phyloP scores from a whole-genome alignment of 2,113 vertebrate genomes.

The Pteronura brasiliensis region DNA sequence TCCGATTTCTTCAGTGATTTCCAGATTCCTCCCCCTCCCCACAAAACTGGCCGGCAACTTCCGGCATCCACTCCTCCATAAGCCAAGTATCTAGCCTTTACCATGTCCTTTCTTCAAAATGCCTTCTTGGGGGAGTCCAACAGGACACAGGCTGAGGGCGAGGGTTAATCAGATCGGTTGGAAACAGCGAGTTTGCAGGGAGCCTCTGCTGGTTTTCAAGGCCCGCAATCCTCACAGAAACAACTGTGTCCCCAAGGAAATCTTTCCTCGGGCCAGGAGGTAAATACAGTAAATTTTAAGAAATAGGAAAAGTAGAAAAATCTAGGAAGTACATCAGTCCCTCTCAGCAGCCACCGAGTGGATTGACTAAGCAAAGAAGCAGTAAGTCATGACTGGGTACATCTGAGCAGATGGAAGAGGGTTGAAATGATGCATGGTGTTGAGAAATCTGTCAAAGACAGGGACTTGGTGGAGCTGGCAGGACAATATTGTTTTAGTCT shows the following conservation, averaged over 20 bases:
- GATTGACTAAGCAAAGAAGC: not conserved
- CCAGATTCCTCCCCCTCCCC: not conserved
- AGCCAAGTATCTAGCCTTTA: not conserved
- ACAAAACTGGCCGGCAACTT: not conserved
- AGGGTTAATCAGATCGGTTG: not conserved
- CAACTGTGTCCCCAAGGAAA: conserved; percentile 12
- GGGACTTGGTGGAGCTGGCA: not conserved
- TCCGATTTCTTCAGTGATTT: not conserved
- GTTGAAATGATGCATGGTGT: not conserved
- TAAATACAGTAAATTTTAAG: not conserved
- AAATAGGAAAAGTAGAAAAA: conserved; percentile 6
- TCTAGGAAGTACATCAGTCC: conserved; percentile 16
- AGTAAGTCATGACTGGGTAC: not conserved
- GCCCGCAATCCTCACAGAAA: not conserved
- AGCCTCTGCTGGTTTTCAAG: not conserved
- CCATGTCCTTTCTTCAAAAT: conserved; percentile 15
- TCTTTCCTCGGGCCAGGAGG: not conserved
- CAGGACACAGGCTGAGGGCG: not conserved
- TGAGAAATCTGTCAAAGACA: not conserved
- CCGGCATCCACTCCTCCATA: not conserved
- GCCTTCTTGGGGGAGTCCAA: not conserved
- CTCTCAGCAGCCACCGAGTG: not conserved
- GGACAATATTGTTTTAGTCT: not conserved
- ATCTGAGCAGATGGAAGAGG: not conserved
- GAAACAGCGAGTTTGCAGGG: not conserved